Conservation (phyloP, 2,113 vertebrate genomes). For the Reinhardtius hippoglossoides region DNA sequence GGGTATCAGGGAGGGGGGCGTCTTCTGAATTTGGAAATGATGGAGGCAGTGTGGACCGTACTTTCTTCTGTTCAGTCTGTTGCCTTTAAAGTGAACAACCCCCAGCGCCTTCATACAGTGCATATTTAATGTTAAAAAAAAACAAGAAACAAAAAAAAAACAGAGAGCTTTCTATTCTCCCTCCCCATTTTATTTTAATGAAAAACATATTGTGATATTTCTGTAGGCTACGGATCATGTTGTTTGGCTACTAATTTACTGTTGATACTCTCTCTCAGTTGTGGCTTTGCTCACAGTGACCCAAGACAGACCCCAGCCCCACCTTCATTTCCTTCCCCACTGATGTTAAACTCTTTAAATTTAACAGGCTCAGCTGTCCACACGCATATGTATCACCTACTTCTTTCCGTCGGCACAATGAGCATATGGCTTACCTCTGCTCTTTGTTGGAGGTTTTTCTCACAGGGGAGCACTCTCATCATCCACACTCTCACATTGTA, state of each 20-base stretch:
- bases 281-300: constrained; percentile 78
- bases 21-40: constrained; percentile 42
- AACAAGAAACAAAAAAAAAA: constrained; percentile 18
- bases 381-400: constrained; percentile 32
- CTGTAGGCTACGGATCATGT: constrained; percentile 75
- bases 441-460: constrained; percentile 40
- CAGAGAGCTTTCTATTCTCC: constrained; percentile 67
- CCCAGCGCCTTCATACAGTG: constrained; percentile 73
- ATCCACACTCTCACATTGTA: constrained; percentile 57
- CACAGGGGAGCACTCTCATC: constrained; percentile 47
- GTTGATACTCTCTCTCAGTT: constrained; percentile 79
- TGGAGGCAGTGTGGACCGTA: constrained; percentile 65
- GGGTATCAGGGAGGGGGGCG: constrained; percentile 22
- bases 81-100: constrained; percentile 77
- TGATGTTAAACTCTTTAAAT: constrained; percentile 36
- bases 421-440: constrained; percentile 48
- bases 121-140: constrained; percentile 66
- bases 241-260: constrained; percentile 78
- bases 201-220: constrained; percentile 80
- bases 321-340: constrained; percentile 7
- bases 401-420: constrained; percentile 46
- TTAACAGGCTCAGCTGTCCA: constrained; percentile 50
- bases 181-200: constrained; percentile 74
- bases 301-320: constrained; percentile 1
- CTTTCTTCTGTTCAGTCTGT: constrained; percentile 69